phyloP scores from a whole-genome alignment of 2,888 invertebrate genomes.

The Carpatolechia fugitivella region DNA sequence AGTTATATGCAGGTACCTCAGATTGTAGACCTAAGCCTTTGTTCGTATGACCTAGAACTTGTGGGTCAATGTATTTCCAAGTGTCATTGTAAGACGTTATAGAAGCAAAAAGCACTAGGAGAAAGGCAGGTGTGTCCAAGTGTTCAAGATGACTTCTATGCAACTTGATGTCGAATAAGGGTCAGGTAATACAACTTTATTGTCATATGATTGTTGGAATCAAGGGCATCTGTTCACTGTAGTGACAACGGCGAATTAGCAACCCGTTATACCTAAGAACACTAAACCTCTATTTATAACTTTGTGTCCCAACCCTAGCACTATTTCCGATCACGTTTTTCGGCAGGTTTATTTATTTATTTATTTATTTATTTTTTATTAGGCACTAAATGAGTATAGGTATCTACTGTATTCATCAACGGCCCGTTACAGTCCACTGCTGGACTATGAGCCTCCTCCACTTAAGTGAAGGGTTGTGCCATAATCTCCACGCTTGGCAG shows the following conservation, averaged over 20 bases:
- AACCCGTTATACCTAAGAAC: neutral
- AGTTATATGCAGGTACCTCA: neutral
- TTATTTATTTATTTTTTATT: no score
- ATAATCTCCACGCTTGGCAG: no score
- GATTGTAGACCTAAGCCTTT: neutral
- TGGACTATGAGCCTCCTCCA: no score
- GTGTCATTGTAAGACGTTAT: slow-evolving; percentile 14
- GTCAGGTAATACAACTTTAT: neutral
- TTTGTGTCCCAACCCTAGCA: no score
- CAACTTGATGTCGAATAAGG: neutral
- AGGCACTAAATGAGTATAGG: no score
- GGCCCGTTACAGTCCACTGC: no score
- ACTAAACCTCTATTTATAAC: no score
- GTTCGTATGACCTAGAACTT: slow-evolving; percentile 8
- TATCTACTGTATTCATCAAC: no score
- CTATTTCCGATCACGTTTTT: no score
- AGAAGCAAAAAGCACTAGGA: slow-evolving; percentile 14
- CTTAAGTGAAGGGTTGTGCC: no score
- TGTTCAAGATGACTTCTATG: neutral
- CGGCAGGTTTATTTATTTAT: no score
- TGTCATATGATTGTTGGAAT: neutral
- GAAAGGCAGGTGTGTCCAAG: slow-evolving; percentile 3
- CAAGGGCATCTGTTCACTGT: neutral
- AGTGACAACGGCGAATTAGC: neutral
- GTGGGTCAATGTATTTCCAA: slow-evolving; percentile 16